phyloP scores from a whole-genome alignment of 1,140 invertebrate species.

The Matsumurasca onukii region DNA sequence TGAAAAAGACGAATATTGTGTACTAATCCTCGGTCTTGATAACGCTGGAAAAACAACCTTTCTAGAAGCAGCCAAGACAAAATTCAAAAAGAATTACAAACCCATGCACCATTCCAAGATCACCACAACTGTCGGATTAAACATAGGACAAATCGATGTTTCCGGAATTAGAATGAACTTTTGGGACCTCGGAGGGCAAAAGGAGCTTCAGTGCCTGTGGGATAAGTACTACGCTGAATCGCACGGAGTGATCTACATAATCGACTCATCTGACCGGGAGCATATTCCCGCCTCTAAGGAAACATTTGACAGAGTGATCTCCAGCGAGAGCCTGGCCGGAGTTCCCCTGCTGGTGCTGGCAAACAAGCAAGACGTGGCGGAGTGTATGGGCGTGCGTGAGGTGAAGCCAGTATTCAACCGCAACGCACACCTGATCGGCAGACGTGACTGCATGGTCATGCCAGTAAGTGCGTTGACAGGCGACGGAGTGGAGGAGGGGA shows the following conservation, averaged over 20 bases:
- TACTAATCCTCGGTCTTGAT: conserved; percentile 94
- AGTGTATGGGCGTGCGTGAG: conserved; percentile 91
- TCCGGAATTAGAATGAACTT: conserved; percentile 91
- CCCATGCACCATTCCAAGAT: conserved; percentile 93
- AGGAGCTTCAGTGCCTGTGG: conserved; percentile 98
- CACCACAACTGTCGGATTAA: conserved; percentile 96
- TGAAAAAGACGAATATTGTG: conserved; percentile 97
- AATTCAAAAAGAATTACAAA: too few species aligned
- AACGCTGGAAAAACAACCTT: conserved; percentile 99
- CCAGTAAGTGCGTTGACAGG: conserved; percentile 91
- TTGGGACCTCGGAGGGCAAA: conserved; percentile 98
- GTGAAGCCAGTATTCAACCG: conserved; percentile 95
- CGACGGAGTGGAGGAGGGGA: conserved; percentile 93
- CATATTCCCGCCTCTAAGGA: conserved; percentile 93
- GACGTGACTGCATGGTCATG: conserved; percentile 92
- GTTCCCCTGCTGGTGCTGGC: conserved; percentile 91
- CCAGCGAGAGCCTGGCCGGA: conserved; percentile 82
- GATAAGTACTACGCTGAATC: conserved; percentile 99
- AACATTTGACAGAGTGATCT: conserved; percentile 97
- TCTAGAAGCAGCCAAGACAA: conserved; percentile 95
- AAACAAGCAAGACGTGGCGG: conserved; percentile 96
- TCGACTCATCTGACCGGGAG: conserved; percentile 94
- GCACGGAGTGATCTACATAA: conserved; percentile 97
- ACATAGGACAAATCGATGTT: conserved; percentile 96
- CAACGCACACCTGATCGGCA: conserved; percentile 85